Evolutionary conservation across 1,140 invertebrate species (phyloP).

Genomic region (Littorina saxatilis): DNA sequence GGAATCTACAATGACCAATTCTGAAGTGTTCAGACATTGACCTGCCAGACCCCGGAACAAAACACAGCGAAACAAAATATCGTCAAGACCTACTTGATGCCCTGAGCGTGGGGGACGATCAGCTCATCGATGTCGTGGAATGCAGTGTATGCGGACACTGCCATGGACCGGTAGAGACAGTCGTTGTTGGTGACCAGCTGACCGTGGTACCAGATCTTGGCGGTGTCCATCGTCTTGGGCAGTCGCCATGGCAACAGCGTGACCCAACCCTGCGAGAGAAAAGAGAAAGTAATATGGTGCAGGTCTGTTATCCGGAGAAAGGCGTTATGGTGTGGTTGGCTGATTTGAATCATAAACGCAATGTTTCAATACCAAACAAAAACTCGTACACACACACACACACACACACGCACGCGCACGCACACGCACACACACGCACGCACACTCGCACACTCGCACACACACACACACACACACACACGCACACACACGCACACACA

Average conservation of each 20-base stretch:
- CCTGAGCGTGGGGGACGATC: constrained; percentile 66
- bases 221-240: constrained; percentile 51
- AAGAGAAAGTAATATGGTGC: no score
- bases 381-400: no score
- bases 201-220: constrained; percentile 72
- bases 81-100: constrained; percentile 42
- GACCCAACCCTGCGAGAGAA: constrained; percentile 49
- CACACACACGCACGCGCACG: no score
- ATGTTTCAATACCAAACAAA: no score
- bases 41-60: neutral
- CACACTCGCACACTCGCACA: neutral
- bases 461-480: neutral
- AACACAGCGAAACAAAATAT: no score
- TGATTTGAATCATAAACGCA: no score
- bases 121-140: constrained; percentile 75
- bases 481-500: no score
- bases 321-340: no score
- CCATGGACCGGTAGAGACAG: constrained; percentile 72
- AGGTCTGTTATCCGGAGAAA: no score
- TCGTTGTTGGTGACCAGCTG: constrained; percentile 73
- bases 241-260: constrained; percentile 66
- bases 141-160: constrained; percentile 58
- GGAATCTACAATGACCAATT: no score
- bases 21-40: no score
- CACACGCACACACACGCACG: neutral